Conservation (phyloP, 2,113 vertebrate species). For the Alectura lathami region DNA sequence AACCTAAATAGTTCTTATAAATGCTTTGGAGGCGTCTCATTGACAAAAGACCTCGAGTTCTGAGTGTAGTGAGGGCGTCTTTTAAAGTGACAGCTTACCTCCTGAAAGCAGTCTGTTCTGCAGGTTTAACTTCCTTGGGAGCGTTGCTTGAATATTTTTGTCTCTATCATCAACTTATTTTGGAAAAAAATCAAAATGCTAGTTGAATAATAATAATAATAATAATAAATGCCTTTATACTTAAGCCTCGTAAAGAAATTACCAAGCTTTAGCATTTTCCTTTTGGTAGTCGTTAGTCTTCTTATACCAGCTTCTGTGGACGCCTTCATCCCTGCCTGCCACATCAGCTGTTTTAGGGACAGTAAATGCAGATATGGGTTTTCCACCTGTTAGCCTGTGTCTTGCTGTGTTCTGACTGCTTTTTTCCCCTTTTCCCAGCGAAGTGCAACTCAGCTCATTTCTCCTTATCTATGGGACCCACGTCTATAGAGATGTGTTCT, state of each 20-base stretch:
- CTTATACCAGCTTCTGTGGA: background rate
- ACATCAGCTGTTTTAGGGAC: background rate
- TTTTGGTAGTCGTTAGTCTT: background rate
- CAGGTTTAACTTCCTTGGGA: background rate
- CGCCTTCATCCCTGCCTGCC: too few relatives aligned
- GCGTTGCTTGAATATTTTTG: background rate
- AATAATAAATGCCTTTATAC: background rate
- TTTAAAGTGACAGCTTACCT: background rate
- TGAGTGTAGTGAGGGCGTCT: background rate
- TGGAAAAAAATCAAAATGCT: background rate
- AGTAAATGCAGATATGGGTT: background rate
- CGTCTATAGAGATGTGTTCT: background rate
- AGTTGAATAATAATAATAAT: background rate
- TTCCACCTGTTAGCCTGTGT: background rate
- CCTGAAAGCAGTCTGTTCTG: background rate
- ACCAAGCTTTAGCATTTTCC: background rate
- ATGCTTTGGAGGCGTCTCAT: slow-evolving; percentile 23
- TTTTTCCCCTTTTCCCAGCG: background rate
- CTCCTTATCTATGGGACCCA: too few relatives aligned
- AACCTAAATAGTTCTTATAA: slow-evolving; percentile 38
- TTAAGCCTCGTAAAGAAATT: background rate
- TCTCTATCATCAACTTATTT: background rate
- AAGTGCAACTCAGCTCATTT: background rate
- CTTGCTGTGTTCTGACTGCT: background rate
- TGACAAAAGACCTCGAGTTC: background rate